Conservation (phyloP, 2,888 invertebrate species). For the Osedax frankpressi region DNA sequence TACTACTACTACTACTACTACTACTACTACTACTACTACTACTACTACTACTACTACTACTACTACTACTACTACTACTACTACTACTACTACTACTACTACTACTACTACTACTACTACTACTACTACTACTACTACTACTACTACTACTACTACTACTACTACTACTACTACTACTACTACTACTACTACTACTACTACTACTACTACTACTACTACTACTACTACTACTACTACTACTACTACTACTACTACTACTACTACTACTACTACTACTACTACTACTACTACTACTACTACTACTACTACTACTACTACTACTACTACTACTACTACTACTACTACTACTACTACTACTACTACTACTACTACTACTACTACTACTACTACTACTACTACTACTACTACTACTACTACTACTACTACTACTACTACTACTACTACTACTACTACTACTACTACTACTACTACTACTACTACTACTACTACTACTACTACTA, state of each 20-base stretch:
- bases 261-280: background rate
- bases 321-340: background rate
- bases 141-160: constrained; percentile 7
- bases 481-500: too few relatives aligned
- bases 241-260: background rate
- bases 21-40: constrained; percentile 4
- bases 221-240: background rate
- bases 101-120: constrained; percentile 1
- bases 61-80: background rate
- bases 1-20: constrained; percentile 6
- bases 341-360: background rate
- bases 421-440: constrained; percentile 1
- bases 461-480: background rate
- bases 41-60: background rate
- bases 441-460: background rate
- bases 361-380: background rate
- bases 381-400: background rate
- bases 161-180: constrained; percentile 10
- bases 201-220: background rate
- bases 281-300: background rate
- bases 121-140: constrained; percentile 5
- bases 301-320: background rate
- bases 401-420: constrained; percentile 5
- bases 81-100: background rate
- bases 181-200: background rate